phyloP scores from a whole-genome alignment of 1,140 invertebrate genomes.

The Panagrolaimus sp. region DNA sequence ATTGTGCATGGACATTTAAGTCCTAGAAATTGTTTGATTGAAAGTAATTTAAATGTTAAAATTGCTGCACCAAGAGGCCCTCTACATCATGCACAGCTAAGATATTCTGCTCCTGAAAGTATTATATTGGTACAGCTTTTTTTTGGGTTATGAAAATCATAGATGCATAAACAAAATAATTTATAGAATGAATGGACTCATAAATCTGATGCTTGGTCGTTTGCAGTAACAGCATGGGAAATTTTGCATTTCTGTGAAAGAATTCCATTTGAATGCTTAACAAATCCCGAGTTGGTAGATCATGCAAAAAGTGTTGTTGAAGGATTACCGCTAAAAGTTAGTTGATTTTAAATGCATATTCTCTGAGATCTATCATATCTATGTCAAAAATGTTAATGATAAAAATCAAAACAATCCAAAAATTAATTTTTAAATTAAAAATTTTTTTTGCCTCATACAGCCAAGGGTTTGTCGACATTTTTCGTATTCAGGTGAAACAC shows the following conservation, averaged over 20 bases:
- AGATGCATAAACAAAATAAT: no score
- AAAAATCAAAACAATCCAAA: no score
- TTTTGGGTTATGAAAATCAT: neutral
- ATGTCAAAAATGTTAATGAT: no score
- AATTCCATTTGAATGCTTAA: conserved; percentile 19
- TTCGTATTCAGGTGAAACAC: no score
- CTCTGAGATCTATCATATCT: no score
- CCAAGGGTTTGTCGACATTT: no score
- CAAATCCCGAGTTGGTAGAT: conserved; percentile 26
- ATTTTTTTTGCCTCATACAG: no score
- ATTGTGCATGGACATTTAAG: conserved; percentile 37
- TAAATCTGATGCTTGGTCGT: conserved; percentile 31
- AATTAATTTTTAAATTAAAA: no score
- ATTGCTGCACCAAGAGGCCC: conserved; percentile 28
- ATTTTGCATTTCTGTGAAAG: conserved; percentile 25
- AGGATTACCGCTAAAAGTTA: conserved; percentile 22
- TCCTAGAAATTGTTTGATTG: conserved; percentile 29
- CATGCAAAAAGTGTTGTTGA: conserved; percentile 26
- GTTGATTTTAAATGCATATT: neutral
- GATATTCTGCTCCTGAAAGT: conserved; percentile 33
- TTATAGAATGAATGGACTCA: conserved; percentile 31
- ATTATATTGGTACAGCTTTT: conserved; percentile 28
- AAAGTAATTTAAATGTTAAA: conserved; percentile 14
- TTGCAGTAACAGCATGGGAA: conserved; percentile 30
- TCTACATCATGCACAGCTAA: conserved; percentile 34